These are phyloP conservation scores for Capreolus pygargus DNA, from an alignment of 2,113 vertebrate genomes.

Conservation along the genomic window DNA sequence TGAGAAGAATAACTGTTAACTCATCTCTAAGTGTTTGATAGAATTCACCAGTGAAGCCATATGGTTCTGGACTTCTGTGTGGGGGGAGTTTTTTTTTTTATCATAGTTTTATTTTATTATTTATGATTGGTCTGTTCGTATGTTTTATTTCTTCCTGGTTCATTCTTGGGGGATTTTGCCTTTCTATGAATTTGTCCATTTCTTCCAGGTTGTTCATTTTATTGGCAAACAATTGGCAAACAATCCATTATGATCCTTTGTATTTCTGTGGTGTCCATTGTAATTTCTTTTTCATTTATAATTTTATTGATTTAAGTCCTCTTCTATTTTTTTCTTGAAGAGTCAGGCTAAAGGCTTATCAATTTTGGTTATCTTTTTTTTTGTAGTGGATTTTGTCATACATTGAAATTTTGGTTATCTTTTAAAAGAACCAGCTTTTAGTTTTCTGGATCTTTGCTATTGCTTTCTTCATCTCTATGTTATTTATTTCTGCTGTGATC, in stretches of 20 bases:
- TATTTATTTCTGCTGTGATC: not conserved
- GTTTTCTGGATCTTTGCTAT: not conserved
- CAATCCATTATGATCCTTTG: not conserved
- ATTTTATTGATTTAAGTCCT: not conserved
- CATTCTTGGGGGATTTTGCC: not conserved
- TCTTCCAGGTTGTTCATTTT: not conserved
- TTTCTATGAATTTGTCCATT: not conserved
- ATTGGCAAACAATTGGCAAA: not conserved
- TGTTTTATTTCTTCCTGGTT: not conserved
- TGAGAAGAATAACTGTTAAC: not conserved
- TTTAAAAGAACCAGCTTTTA: not conserved
- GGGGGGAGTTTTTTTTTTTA: not conserved
- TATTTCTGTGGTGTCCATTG: not conserved
- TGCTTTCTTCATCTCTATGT: not conserved
- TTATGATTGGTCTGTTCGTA: not conserved
- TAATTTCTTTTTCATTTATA: not conserved
- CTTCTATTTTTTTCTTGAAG: not conserved
- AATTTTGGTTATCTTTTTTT: not conserved
- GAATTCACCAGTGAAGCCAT: not conserved
- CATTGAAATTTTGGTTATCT: not conserved
- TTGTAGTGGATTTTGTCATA: no score
- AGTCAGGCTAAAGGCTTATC: not conserved
- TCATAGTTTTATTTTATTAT: not conserved
- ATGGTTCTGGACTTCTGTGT: not conserved
- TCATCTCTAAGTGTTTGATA: not conserved